phyloP scores from a whole-genome alignment of 2,113 vertebrate species.

The Peromyscus leucopus region DNA sequence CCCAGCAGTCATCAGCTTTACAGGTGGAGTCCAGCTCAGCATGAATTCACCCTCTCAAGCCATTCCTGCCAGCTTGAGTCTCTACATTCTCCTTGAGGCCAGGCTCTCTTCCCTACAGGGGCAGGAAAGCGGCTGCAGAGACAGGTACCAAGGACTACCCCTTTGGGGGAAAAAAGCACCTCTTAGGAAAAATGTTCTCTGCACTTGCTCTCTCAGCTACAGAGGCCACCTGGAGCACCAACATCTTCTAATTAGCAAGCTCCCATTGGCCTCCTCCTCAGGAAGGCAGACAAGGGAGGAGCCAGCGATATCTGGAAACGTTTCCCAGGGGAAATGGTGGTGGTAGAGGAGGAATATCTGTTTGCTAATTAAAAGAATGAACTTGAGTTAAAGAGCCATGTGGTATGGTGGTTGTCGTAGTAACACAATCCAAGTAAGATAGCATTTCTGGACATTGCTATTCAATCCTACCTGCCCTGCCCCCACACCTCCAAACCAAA shows the following conservation, averaged over 20 bases:
- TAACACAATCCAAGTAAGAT: constrained; percentile 51
- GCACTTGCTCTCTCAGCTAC: constrained; percentile 7
- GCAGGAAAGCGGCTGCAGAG: neutral
- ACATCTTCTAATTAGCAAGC: constrained; percentile 64
- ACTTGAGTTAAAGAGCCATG: constrained; percentile 63
- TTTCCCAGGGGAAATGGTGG: constrained; percentile 52
- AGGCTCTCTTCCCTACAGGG: neutral
- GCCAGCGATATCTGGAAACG: constrained; percentile 41
- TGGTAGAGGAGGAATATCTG: constrained; percentile 58
- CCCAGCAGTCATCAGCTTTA: neutral
- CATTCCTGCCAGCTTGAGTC: neutral
- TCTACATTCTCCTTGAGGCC: neutral
- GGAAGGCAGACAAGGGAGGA: constrained; percentile 47
- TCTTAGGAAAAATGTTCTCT: constrained; percentile 48
- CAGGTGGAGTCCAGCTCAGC: neutral
- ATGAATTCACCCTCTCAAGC: neutral
- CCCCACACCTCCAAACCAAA: neutral
- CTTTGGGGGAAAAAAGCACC: neutral
- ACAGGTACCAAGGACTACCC: neutral
- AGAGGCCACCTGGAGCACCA: constrained; percentile 43
- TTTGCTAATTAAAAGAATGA: constrained; percentile 81
- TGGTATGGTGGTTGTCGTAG: constrained; percentile 61
- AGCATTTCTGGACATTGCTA: constrained; percentile 48
- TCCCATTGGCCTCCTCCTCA: neutral
- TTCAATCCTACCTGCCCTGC: neutral